Conservation (phyloP, 2,888 invertebrate genomes). For the Carterocephalus palaemon region DNA sequence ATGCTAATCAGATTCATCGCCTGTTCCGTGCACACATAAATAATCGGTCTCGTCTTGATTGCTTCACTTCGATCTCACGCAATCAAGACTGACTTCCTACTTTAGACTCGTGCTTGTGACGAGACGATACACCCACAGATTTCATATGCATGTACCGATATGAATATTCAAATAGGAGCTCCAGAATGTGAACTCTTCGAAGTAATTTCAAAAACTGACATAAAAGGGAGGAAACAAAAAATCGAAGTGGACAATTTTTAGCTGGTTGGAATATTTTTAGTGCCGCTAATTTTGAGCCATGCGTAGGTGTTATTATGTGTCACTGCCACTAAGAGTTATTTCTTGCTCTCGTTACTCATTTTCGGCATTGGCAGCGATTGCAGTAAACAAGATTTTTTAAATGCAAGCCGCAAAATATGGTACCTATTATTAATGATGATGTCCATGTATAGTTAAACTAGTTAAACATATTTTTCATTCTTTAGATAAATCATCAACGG, state of each 20-base stretch:
- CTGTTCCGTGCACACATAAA: background rate
- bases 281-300: constrained; percentile 44
- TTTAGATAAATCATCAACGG: too few species aligned
- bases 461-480: too few species aligned
- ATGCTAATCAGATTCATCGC: background rate
- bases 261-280: constrained; percentile 28
- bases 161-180: constrained; percentile 7
- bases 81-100: constrained; percentile 8
- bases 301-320: constrained; percentile 51
- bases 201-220: constrained; percentile 1
- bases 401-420: constrained; percentile 2
- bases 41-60: constrained; percentile 7
- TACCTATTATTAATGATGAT: too few species aligned
- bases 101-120: background rate
- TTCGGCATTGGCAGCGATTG: constrained; percentile 45
- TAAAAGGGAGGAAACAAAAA: background rate
- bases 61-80: constrained; percentile 1
- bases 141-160: constrained; percentile 6
- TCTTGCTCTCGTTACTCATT: constrained; percentile 50
- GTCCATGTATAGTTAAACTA: too few species aligned
- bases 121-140: constrained; percentile 6
- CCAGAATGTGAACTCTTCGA: background rate
- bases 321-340: constrained; percentile 47
- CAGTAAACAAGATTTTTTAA: constrained; percentile 39
- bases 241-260: constrained; percentile 5